Base-by-base conservation (phyloP, 2,797 vertebrate genomes). In the Chaetophractus vellerosus region DNA sequence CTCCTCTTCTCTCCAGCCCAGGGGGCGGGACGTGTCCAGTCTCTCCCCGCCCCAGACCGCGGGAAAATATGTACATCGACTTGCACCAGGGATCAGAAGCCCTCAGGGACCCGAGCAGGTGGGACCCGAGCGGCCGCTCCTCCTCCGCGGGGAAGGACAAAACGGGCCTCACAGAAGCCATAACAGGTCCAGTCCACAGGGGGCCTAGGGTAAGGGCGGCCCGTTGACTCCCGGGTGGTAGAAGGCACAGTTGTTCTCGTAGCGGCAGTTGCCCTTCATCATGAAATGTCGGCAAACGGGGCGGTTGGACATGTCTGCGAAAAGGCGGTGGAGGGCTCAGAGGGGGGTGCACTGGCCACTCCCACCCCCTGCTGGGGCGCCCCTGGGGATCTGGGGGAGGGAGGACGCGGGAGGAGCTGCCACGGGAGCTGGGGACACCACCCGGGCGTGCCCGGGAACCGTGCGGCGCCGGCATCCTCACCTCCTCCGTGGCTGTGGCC, bases 251-350 rank as follows among this genome's bases (percentile, higher is more conserved):
- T 99, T 99, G 97, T 99, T 99, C 97, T 99, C 99, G 16, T 99
- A 99, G 90, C 99, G 98, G 98, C 99, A 99, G 98, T 99, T 99
- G 95, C 99, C 99, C 96, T 99, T 99, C 99, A 99, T 99, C 99
- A 99, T 99, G 98, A 99, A 99, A 96, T 99, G 99, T 24, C 99
- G 99, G 97, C 99, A 99, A 69, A 99, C 98, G 0, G 99, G 99
- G 80, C 99, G 99, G 94, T 98, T 99, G 45, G 99, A 99, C 99
- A 99, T 99, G 97, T 99, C 99, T 99, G 98, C 74, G 95, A 83
- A 91, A 71, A 21, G 76, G 91, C 0, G 23, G 92, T 6, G 71
- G 11, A 87, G n/a, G 11, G 5, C 21, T 97, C 87, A 97, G 23
- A 63, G 2, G 23, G 26, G 72, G 63, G 28, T 19, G 0, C 16